Evolutionary conservation across 2,888 invertebrate genomes (phyloP).

Genomic region (Morinoia aosen): DNA sequence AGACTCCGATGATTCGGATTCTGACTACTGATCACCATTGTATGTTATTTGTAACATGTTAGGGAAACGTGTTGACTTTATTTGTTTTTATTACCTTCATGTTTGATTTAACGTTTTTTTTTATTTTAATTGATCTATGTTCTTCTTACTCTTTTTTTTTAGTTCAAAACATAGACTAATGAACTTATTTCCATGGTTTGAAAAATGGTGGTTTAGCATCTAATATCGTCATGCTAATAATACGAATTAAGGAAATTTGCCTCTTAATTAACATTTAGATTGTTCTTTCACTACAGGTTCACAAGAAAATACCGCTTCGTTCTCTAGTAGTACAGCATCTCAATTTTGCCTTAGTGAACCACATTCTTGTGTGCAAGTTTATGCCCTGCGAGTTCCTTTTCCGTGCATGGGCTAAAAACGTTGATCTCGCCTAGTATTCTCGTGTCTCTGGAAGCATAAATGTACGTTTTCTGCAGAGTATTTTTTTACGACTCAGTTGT

Average conservation of each 20-base stretch:
- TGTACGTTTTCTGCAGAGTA: neutral
- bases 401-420: neutral
- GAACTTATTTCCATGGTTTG: neutral
- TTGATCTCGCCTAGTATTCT: neutral
- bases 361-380: neutral
- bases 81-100: neutral
- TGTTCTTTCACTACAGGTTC: neutral
- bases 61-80: neutral
- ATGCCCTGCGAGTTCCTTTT: neutral
- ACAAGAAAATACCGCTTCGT: neutral
- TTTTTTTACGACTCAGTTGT: neutral
- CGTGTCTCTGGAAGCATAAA: neutral
- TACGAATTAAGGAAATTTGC: neutral
- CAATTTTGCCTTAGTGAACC: neutral
- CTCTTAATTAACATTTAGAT: neutral
- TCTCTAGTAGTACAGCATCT: neutral
- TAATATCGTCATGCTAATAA: neutral
- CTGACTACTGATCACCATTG: slow-evolving; percentile 55
- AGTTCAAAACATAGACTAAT: neutral
- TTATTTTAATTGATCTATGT: neutral
- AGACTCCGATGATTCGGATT: slow-evolving; percentile 62
- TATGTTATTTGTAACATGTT: neutral
- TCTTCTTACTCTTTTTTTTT: neutral
- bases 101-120: neutral
- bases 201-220: neutral